Evolutionary conservation across 1,140 invertebrate species (phyloP), one percentile per base, ranked within the genome.

Genomic region (Anastatus disparis): DNA sequence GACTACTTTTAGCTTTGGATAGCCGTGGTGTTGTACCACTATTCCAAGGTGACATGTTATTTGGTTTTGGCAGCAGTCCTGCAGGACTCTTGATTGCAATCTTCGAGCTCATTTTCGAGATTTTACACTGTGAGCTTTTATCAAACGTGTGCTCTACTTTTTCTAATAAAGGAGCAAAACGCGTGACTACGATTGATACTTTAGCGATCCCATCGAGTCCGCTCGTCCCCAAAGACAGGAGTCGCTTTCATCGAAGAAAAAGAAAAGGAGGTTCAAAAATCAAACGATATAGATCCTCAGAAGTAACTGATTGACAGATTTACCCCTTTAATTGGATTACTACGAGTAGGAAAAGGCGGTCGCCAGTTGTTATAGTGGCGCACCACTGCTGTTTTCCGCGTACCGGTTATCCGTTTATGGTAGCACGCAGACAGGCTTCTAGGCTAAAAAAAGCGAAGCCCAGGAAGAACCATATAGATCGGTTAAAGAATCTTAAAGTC

Each of bases 1-100:
- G 82, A 42, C 73, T 84, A 62, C 82, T 83, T 40, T 75, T 81
- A 1, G 82, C 82, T 50, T 85, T 84, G 20, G 83, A 64, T 24
- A 82, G 58, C 20, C 77, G 63, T 40, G 78, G 31, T 58, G 44
- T 53, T 62, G 29, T 42, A 2, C 74, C 66, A 56, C 20, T 27
- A n/a, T 40, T 65, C 63, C 50, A 65, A 10, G 53, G 50, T 1
- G 35, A 15, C 6, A 8, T 17, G 27, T 0, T 8, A 15, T 0
- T 24, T 7, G 26, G 6, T 24, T 42, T 63, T 8, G 29, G 52
- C 29, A 22, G 40, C 9, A 24, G 8, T 1, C 62, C 50, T 58
- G 56, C 4, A 26, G 67, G 65, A 35, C 55, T 59, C 31, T 69
- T 61, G 10, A 61, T 44, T 22, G 66, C 52, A 17, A 66, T 46